phyloP scores from a whole-genome alignment of 1,140 invertebrate genomes.

The Charaxes varanes region DNA sequence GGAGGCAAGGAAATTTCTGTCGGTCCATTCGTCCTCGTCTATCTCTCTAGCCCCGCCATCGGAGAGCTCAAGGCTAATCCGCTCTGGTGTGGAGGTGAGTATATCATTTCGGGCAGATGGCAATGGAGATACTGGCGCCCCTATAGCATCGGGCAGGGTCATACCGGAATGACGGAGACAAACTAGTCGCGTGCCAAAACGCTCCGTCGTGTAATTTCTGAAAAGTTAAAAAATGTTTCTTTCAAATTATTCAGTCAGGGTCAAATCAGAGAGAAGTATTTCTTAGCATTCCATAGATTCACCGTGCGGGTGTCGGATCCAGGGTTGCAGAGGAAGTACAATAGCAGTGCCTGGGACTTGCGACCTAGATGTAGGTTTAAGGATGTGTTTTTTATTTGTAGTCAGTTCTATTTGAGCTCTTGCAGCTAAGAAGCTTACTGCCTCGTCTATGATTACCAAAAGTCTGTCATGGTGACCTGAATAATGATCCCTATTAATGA shows the following conservation, averaged over 20 bases:
- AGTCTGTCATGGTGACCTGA: too few relatives aligned
- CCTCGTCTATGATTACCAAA: too few relatives aligned
- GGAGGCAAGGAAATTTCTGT: slow-evolving; percentile 85
- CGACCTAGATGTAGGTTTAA: too few relatives aligned
- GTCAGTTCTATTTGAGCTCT: too few relatives aligned
- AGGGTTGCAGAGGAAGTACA: too few relatives aligned
- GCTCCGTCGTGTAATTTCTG: slow-evolving; percentile 57
- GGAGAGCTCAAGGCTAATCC: slow-evolving; percentile 81
- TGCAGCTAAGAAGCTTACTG: too few relatives aligned
- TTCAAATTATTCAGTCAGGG: not conserved
- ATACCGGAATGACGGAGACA: slow-evolving; percentile 49
- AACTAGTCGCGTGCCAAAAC: slow-evolving; percentile 45
- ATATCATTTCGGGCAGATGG: slow-evolving; percentile 61
- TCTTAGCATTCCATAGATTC: too few relatives aligned
- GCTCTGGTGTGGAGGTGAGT: slow-evolving; percentile 76
- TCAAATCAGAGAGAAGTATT: too few relatives aligned
- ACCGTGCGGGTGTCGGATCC: too few relatives aligned
- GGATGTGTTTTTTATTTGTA: too few relatives aligned
- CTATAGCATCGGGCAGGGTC: slow-evolving; percentile 24
- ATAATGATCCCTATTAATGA: too few relatives aligned
- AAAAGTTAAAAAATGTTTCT: not conserved
- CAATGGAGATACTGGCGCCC: slow-evolving; percentile 7
- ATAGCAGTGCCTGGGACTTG: too few relatives aligned
- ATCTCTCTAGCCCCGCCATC: slow-evolving; percentile 84
- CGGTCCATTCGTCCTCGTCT: slow-evolving; percentile 95